Evolutionary conservation across 2,888 invertebrate genomes (phyloP), one percentile per base, ranked within the genome.

Genomic region (Drosophila seclusa): DNA sequence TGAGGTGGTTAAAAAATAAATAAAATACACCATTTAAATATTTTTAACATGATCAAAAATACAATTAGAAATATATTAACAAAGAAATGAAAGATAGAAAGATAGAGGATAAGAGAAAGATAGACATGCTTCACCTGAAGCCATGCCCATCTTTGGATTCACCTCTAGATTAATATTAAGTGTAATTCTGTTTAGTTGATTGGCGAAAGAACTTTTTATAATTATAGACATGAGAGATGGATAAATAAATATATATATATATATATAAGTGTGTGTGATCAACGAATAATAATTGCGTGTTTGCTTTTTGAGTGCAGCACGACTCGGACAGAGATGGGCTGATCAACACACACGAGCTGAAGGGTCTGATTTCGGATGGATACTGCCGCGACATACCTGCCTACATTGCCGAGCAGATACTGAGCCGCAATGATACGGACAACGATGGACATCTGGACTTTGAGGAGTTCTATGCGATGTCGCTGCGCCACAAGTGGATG

Each of bases 301-400:
- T 45, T 16, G 21, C 24, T 11, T 45, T 24, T 58, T 1, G 55
- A 52, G 68, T 94, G 18, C 93, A 96, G 95, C 96, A 96, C 85
- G 97, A 97, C 90, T 94, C 92, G 54, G 95, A 97, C 90, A 94
- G 94, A 68, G 96, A 96, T 93, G 96, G 96, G 1, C 94, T 93
- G 74, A 95, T 97, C 84, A 95, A 95, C 4, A 94, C 95, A 87
- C 93, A 94, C 29, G 96, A 97, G 89, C 93, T 97, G 13, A 93
- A 93, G 73, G 75, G 77, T 4, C 88, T 93, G 7, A 92, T 93
- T 54, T 83, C 86, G 59, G 78, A 89, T 21, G 92, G 92, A 4
- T 86, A 89, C 18, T 93, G 93, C 62, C 87, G 95, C 73, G 96
- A 97, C 77, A 94, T 97, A 49, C 96, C 97, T 0, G 94, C 95